phyloP scores from a whole-genome alignment of 2,797 vertebrate species.

The Pipistrellus kuhlii region DNA sequence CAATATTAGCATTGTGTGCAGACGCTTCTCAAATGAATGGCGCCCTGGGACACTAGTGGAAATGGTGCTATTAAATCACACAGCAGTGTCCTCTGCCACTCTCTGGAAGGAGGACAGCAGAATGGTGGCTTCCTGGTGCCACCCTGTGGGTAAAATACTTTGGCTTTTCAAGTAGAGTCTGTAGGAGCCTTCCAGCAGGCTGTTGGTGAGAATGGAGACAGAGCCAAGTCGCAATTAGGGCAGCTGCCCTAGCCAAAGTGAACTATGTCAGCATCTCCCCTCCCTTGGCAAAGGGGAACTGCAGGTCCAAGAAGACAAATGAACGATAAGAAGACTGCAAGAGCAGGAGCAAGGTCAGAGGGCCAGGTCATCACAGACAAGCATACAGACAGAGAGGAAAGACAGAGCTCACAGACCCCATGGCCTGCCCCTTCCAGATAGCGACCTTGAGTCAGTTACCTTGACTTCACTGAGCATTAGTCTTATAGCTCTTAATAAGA shows the following conservation, averaged over 20 bases:
- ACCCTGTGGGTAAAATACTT: background rate
- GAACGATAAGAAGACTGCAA: background rate
- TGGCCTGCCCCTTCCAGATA: accelerated
- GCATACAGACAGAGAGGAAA: background rate
- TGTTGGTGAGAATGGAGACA: background rate
- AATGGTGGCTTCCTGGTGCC: background rate
- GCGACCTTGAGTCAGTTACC: background rate
- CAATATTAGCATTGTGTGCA: slow-evolving; percentile 71
- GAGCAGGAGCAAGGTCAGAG: background rate
- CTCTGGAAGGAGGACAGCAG: background rate
- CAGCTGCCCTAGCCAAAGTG: accelerated
- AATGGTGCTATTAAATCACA: slow-evolving; percentile 67
- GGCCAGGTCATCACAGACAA: background rate
- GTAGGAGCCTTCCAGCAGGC: background rate
- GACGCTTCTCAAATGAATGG: slow-evolving; percentile 71
- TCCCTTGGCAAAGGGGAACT: background rate
- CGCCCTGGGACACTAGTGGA: background rate
- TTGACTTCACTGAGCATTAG: background rate
- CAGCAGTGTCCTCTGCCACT: slow-evolving; percentile 44
- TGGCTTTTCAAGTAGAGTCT: background rate
- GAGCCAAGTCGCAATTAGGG: accelerated
- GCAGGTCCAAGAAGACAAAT: background rate
- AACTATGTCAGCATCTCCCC: background rate
- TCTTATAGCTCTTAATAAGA: background rate
- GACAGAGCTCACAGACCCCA: accelerated